These are phyloP conservation scores for Neostethus bicornis DNA, from an alignment of 2,797 vertebrate species.

Conservation along the genomic window DNA sequence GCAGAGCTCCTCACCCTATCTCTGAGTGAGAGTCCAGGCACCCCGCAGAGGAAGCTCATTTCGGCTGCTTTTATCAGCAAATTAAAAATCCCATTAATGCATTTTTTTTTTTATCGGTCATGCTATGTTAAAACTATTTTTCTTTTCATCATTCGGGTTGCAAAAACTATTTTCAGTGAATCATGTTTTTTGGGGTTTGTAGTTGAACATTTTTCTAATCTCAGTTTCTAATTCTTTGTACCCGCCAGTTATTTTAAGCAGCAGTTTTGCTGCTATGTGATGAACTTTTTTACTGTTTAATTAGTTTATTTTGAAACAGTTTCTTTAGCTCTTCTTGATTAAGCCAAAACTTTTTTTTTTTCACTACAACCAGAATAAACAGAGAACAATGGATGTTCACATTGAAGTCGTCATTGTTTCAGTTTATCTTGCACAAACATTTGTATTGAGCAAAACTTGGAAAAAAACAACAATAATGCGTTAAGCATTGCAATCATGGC, in stretches of 20 bases:
- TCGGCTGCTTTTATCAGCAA: no score
- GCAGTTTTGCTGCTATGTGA: conserved; percentile 13
- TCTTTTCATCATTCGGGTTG: conserved; percentile 32
- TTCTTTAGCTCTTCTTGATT: conserved; percentile 27
- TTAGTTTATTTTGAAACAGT: conserved; percentile 9
- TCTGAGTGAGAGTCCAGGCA: no score
- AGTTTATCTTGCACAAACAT: conserved; percentile 70
- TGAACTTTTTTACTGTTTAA: conserved; percentile 39
- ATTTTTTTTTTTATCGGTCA: conserved; percentile 25
- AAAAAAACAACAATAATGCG: conserved; percentile 31
- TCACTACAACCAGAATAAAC: conserved; percentile 29
- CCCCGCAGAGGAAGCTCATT: no score
- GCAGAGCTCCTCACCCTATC: no score
- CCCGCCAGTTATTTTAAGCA: conserved; percentile 5
- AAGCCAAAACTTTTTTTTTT: conserved; percentile 36
- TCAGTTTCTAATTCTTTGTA: not conserved
- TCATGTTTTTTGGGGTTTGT: not conserved
- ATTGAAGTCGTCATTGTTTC: conserved; percentile 62
- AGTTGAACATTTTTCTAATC: not conserved
- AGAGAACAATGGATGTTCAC: conserved; percentile 38
- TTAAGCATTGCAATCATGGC: conserved; percentile 25
- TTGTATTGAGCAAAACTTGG: conserved; percentile 37
- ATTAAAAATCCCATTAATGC: conserved; percentile 43
- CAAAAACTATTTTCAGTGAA: conserved; percentile 1
- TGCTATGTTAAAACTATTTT: conserved; percentile 43